Conservation (phyloP, 30 jellyfish, hydroid and myxozoan species). For the Calvadosia cruxmelitensis region DNA sequence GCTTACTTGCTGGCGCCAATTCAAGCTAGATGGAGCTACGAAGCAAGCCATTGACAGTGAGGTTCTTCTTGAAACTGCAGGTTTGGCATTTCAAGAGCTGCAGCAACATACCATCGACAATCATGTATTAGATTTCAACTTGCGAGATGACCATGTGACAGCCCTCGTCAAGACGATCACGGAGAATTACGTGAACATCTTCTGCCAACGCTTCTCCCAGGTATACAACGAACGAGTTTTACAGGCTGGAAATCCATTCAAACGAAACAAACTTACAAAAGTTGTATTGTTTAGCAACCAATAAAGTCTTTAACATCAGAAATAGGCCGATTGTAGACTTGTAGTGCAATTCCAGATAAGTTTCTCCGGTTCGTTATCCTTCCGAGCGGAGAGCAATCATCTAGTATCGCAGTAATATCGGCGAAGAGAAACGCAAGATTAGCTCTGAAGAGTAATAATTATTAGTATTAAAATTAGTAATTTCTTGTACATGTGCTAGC, state of each 20-base stretch:
- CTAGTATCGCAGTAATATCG: too few species aligned
- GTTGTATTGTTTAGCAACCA: constrained; percentile 7
- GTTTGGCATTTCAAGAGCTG: constrained; percentile 1
- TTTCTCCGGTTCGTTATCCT: too few species aligned
- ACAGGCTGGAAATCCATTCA: neutral
- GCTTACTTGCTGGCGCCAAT: constrained; percentile 6
- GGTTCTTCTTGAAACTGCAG: constrained; percentile 3
- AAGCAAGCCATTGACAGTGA: neutral
- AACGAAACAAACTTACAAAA: constrained; percentile 13
- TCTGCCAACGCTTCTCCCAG: constrained; percentile 15
- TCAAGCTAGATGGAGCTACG: too few species aligned
- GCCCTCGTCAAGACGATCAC: constrained; percentile 1
- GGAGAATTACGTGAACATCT: neutral
- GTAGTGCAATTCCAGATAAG: too few species aligned
- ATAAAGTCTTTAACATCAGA: neutral
- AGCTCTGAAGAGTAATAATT: too few species aligned
- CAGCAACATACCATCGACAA: constrained; percentile 6
- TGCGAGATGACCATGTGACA: constrained; percentile 22
- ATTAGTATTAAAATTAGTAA: too few species aligned
- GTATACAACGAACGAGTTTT: constrained; percentile 11
- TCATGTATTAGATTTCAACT: constrained; percentile 6
- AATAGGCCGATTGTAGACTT: too few species aligned
- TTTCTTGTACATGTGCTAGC: too few species aligned
- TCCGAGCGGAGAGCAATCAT: too few species aligned
- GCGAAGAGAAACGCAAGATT: too few species aligned